Evolutionary conservation across 2,113 vertebrate genomes (phyloP).

Genomic region (Pelobates fuscus): DNA sequence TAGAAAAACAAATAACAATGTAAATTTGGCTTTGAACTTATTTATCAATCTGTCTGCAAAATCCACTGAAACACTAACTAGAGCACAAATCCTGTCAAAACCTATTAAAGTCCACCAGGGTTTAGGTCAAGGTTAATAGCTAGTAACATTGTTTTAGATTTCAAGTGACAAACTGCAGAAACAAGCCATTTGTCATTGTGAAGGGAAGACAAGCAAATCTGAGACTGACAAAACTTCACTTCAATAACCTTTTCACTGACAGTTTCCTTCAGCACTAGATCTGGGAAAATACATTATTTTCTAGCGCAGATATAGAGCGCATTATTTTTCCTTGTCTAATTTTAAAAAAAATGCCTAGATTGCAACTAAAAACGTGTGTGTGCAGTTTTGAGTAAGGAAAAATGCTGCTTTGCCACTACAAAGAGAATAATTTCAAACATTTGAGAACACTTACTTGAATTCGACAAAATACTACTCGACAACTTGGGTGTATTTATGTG

Average conservation of each 20-base stretch:
- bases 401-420: no score
- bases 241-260: constrained; percentile 37
- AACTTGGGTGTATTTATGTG: no score
- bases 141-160: constrained; percentile 50
- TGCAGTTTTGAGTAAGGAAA: no score
- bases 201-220: constrained; percentile 36
- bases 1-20: constrained; percentile 12
- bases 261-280: constrained; percentile 15
- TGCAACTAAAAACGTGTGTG: no score
- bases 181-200: constrained; percentile 43
- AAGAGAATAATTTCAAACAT: no score
- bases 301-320: no score
- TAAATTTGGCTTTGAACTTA: constrained; percentile 26
- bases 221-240: constrained; percentile 42
- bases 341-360: no score
- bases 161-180: constrained; percentile 48
- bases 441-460: no score
- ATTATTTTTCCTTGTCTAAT: no score
- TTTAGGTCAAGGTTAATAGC: constrained; percentile 51
- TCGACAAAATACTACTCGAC: no score
- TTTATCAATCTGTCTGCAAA: constrained; percentile 8
- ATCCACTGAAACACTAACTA: constrained; percentile 35
- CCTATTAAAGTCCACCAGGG: constrained; percentile 44
- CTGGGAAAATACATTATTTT: not conserved
- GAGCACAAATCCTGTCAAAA: constrained; percentile 45